These are phyloP conservation scores for Drosophila repleta DNA, from an alignment of 1,140 invertebrate genomes.

Conservation along the genomic window DNA sequence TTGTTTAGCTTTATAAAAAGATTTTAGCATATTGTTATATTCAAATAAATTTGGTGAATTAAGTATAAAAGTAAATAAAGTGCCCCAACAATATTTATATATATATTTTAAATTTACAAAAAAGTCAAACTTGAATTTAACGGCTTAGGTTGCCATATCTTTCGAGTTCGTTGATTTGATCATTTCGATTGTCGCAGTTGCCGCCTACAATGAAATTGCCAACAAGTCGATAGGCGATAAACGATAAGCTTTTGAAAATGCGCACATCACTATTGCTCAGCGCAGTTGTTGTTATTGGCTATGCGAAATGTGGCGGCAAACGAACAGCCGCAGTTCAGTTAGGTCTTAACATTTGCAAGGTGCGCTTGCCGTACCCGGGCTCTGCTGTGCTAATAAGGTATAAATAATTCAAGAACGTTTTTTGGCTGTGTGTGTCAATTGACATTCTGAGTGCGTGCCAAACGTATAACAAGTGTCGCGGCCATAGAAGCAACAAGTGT, in stretches of 20 bases:
- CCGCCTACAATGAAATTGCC: not conserved
- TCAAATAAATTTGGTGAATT: constrained; percentile 37
- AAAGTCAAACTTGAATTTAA: too few species aligned
- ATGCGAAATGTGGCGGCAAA: constrained; percentile 52
- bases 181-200: constrained; percentile 3
- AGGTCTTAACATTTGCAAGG: constrained; percentile 51
- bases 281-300: constrained; percentile 20
- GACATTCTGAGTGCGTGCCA: constrained; percentile 40
- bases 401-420: constrained; percentile 37
- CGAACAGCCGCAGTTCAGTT: constrained; percentile 34
- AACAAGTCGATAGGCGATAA: constrained; percentile 9
- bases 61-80: constrained; percentile 30
- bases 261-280: constrained; percentile 28
- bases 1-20: constrained; percentile 60
- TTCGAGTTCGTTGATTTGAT: not conserved
- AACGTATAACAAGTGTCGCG: constrained; percentile 41
- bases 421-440: constrained; percentile 28
- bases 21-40: constrained; percentile 56
- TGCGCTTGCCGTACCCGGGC: constrained; percentile 40
- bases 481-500: constrained; percentile 40
- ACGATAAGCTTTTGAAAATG: not conserved
- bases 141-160: not conserved
- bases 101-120: not conserved
- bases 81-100: not conserved
- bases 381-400: constrained; percentile 6